These are phyloP conservation scores for Cuculus canorus DNA, from an alignment of 2,797 vertebrate species.

Conservation along the genomic window DNA sequence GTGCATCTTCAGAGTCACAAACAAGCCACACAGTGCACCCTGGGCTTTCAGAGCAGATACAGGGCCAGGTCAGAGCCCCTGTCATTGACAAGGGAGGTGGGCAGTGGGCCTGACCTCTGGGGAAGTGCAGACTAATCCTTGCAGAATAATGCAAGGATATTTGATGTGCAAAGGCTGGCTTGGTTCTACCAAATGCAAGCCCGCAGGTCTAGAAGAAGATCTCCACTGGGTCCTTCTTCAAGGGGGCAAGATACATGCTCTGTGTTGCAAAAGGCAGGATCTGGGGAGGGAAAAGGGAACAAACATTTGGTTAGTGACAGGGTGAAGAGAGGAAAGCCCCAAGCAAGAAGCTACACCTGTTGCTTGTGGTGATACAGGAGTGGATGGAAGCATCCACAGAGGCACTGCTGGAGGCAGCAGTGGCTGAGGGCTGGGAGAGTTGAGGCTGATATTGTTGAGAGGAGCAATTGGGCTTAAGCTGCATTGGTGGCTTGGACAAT, in stretches of 20 bases:
- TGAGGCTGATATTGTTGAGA: neutral
- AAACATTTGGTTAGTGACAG: neutral
- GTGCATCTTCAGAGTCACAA: neutral
- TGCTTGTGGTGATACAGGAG: neutral
- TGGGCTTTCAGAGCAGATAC: neutral
- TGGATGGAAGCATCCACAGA: neutral
- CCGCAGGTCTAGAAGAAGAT: neutral
- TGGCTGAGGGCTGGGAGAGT: neutral
- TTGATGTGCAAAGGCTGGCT: neutral
- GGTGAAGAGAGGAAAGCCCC: neutral
- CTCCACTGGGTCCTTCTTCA: neutral
- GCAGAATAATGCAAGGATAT: neutral
- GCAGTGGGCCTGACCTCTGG: neutral
- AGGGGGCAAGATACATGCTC: neutral
- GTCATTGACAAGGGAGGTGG: neutral
- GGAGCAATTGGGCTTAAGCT: neutral
- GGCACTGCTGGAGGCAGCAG: neutral
- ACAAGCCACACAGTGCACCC: fast-evolving
- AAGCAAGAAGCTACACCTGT: neutral
- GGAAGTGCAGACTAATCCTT: neutral
- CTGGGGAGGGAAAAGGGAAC: neutral
- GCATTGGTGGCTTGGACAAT: neutral
- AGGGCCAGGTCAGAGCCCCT: fast-evolving
- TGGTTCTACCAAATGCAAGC: neutral
- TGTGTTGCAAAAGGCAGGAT: neutral